Evolutionary conservation across 2,888 invertebrate species (phyloP).

Genomic region (Boloria euphrosyne): DNA sequence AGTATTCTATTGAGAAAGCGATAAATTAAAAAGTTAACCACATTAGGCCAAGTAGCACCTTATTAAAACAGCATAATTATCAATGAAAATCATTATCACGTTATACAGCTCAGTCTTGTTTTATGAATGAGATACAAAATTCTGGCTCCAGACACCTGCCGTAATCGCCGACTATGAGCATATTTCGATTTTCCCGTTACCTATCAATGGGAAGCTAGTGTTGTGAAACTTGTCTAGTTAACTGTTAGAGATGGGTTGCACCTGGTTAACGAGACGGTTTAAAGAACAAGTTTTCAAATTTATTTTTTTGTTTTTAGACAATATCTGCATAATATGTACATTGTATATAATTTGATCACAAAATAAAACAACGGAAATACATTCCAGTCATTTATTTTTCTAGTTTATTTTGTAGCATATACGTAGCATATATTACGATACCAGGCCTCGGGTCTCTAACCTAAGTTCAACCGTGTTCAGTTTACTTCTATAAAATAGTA

Average conservation of each 20-base stretch:
- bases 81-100: constrained; percentile 34
- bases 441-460: too few species aligned
- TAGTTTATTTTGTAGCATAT: too few species aligned
- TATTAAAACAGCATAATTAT: constrained; percentile 24
- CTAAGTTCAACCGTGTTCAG: too few species aligned
- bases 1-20: not conserved
- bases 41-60: constrained; percentile 18
- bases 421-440: too few species aligned
- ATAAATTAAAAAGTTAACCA: constrained; percentile 16
- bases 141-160: constrained; percentile 36
- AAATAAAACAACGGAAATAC: too few species aligned
- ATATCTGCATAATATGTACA: too few species aligned
- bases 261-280: constrained; percentile 25
- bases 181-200: constrained; percentile 40
- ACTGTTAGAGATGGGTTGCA: constrained; percentile 32
- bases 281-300: constrained; percentile 10
- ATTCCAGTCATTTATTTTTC: too few species aligned
- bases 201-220: constrained; percentile 42
- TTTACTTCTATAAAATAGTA: too few species aligned
- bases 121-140: constrained; percentile 36
- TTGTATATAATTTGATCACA: too few species aligned
- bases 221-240: constrained; percentile 38
- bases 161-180: constrained; percentile 32
- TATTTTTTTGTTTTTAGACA: too few species aligned
- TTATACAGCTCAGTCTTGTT: constrained; percentile 30